phyloP scores from a whole-genome alignment of 2,888 invertebrate genomes.

The Coenonympha glycerion region DNA sequence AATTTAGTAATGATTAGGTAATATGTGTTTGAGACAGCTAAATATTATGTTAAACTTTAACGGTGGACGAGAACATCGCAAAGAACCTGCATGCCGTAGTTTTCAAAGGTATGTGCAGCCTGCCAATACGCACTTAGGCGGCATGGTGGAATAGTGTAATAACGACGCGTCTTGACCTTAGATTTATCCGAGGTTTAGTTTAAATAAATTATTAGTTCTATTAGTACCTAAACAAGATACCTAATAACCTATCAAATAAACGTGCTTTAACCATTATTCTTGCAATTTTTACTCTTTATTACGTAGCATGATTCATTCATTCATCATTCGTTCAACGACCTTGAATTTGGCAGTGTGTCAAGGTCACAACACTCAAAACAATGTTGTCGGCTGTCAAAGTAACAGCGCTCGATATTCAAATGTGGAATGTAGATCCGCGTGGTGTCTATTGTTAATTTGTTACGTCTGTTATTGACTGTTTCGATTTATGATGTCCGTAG shows the following conservation, averaged over 20 bases:
- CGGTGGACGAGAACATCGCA: no score
- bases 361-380: constrained; percentile 12
- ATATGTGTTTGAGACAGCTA: no score
- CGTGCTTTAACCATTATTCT: neutral
- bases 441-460: constrained; percentile 9
- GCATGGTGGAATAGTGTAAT: no score
- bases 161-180: no score
- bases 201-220: no score
- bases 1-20: no score
- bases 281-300: neutral
- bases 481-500: constrained; percentile 1
- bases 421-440: constrained; percentile 10
- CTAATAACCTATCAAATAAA: neutral
- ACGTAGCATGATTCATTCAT: constrained; percentile 7
- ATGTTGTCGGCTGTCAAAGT: constrained; percentile 14
- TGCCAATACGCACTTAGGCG: no score
- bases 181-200: no score
- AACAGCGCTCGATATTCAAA: constrained; percentile 22
- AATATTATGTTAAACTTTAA: no score
- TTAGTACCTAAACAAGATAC: no score
- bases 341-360: constrained; percentile 22
- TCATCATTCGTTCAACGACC: constrained; percentile 7
- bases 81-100: no score
- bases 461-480: constrained; percentile 7
- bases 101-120: no score